These are phyloP conservation scores for Chloroceryle inda DNA, from an alignment of 2,797 vertebrate species.

Conservation along the genomic window DNA sequence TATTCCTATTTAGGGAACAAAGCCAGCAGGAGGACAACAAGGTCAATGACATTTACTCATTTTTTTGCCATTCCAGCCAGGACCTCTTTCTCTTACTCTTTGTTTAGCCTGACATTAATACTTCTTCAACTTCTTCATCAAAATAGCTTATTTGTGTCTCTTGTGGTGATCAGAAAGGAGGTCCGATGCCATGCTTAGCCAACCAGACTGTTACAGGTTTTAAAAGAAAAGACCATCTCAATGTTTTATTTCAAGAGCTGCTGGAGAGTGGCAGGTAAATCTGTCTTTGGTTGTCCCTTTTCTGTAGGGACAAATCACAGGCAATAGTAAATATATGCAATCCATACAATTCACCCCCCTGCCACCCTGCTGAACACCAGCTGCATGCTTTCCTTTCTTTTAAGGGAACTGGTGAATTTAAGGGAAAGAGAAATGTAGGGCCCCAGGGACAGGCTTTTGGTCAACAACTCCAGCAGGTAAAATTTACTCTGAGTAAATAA, in stretches of 20 bases:
- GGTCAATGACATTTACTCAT: not conserved
- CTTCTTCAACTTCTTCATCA: not conserved
- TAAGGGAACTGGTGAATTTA: not conserved
- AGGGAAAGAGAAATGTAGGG: not conserved
- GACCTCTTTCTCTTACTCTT: not conserved
- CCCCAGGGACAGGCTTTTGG: not conserved
- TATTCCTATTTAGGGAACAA: not conserved
- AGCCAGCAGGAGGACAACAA: not conserved
- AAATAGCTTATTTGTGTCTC: not conserved
- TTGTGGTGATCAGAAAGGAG: not conserved
- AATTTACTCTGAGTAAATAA: not conserved
- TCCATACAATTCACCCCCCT: not conserved
- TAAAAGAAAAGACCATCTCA: not conserved
- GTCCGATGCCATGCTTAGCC: not conserved
- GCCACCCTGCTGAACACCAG: not conserved
- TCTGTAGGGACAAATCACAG: not conserved
- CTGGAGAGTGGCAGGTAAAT: not conserved
- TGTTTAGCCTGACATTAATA: not conserved
- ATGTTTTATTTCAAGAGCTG: not conserved
- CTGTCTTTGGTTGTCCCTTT: not conserved
- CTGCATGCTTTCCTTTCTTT: not conserved
- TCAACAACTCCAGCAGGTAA: not conserved
- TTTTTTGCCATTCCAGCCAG: not conserved
- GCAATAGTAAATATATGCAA: not conserved
- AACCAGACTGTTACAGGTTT: not conserved